phyloP scores from a whole-genome alignment of 2,888 invertebrate genomes.

The Gari tellinella region DNA sequence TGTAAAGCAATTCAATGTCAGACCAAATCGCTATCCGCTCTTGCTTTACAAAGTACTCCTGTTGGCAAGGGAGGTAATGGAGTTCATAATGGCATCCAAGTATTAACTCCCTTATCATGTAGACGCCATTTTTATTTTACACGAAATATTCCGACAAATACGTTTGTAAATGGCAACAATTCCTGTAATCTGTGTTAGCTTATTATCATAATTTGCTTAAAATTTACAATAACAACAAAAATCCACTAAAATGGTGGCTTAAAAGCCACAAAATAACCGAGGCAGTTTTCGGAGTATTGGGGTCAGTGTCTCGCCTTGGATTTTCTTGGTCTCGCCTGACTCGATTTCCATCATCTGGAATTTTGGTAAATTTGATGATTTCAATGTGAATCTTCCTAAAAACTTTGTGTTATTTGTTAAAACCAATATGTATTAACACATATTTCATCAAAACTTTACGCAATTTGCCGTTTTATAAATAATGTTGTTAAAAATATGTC shows the following conservation, averaged over 20 bases:
- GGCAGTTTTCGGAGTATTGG: slow-evolving; percentile 7
- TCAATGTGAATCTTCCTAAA: no score
- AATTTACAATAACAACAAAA: not conserved
- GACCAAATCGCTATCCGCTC: no score
- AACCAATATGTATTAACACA: not conserved
- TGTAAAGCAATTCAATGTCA: no score
- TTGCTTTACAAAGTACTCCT: no score
- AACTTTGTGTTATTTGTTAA: no score
- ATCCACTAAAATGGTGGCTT: not conserved
- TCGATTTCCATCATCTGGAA: slow-evolving; percentile 1
- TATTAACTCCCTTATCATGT: slow-evolving; percentile 34
- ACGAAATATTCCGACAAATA: slow-evolving; percentile 40
- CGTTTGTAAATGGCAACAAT: not conserved
- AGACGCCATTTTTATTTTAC: slow-evolving; percentile 60
- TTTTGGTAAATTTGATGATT: no score
- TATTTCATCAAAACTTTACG: not conserved
- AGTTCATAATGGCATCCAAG: slow-evolving; percentile 20
- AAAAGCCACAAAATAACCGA: not conserved
- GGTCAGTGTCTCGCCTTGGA: slow-evolving; percentile 61
- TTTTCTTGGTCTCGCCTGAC: slow-evolving; percentile 59
- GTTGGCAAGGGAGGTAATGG: slow-evolving; percentile 4
- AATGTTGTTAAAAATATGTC: slow-evolving; percentile 39
- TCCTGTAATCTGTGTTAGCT: not conserved
- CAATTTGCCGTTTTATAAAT: no score
- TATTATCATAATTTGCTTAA: not conserved